Evolutionary conservation across 2,113 vertebrate species (phyloP), one percentile per base, ranked within the genome.

Genomic region (Cyprinodon variegatus): DNA sequence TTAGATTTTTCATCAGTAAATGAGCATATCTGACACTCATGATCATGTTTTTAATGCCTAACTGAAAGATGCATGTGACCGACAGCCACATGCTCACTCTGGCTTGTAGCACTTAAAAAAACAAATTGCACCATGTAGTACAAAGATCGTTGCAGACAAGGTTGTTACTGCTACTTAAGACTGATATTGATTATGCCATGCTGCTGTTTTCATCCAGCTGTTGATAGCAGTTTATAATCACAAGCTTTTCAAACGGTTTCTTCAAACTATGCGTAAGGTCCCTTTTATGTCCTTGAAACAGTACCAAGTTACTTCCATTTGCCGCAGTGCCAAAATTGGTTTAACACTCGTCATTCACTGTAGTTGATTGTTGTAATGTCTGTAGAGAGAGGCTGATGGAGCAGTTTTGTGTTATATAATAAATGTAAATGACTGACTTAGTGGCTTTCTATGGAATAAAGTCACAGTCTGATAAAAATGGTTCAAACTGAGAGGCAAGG

Each of bases 271-370:
- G 20, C 38, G 39, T 14, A 4, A 41, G 36, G 84, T 79, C 80
- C 76, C 79, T 40, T 83, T 73, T 29, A 29, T 81, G 77, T 82
- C 80, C 86, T 86, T 79, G 86, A 38, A 75, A 45, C 17, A 0
- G 20, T 29, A 53, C 59, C 17, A 45, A 74, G 61, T 78, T 20
- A 60, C 40, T 36, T 40, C 39, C 39, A 10, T 14, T 36, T 46
- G 46, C 74, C 36, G 63, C 61, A 20, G 71, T 65, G 9, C 45
- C 63, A 11, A 45, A 68, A 39, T 17, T 53, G 46, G 40, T 3
- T 74, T 14, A 3, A 36, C 13, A 41, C 68, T 60, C 22, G n/a
- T 2, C 41, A 41, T 65, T 12, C n/a, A 45, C 17, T 41, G 17
- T 0, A 11, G 43, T 39, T 38, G 9, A 20, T 14, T 6, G 7